Evolutionary conservation across 2,113 vertebrate genomes (phyloP).

Genomic region (Recurvirostra avosetta): DNA sequence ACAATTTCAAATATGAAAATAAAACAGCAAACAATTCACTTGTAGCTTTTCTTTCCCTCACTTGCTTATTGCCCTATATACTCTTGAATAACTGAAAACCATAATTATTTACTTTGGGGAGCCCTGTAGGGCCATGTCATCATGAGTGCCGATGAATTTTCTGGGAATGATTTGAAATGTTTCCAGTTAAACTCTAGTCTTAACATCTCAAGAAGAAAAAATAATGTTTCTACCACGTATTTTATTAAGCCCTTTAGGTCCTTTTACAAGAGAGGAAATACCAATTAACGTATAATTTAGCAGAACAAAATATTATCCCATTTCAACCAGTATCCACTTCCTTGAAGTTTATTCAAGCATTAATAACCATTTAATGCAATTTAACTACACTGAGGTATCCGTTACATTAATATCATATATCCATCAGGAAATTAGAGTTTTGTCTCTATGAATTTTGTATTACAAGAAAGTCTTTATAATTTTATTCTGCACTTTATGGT

Average conservation of each 20-base stretch:
- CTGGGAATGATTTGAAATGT: constrained; percentile 74
- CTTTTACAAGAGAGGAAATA: constrained; percentile 84
- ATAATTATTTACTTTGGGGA: constrained; percentile 64
- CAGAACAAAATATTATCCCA: constrained; percentile 85
- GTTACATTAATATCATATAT: constrained; percentile 86
- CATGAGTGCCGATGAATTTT: constrained; percentile 66
- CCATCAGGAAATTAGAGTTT: constrained; percentile 86
- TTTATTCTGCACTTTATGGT: constrained; percentile 79
- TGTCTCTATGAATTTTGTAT: constrained; percentile 83
- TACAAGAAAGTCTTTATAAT: constrained; percentile 77
- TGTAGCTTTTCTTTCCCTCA: fast-evolving
- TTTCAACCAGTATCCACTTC: constrained; percentile 82
- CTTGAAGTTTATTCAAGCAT: constrained; percentile 88
- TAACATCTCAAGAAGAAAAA: constrained; percentile 72
- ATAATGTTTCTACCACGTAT: constrained; percentile 74
- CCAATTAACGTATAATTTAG: constrained; percentile 87
- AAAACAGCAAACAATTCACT: not conserved
- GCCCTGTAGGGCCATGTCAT: constrained; percentile 47
- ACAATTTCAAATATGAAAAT: not conserved
- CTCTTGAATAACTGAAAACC: constrained; percentile 30
- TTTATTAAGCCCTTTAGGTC: constrained; percentile 85
- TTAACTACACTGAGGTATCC: constrained; percentile 83
- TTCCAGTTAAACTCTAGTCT: constrained; percentile 75
- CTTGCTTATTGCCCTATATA: not conserved
- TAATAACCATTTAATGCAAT: constrained; percentile 89